phyloP scores from a whole-genome alignment of 2,888 invertebrate species.

The Prosopocoilus inquinatus region DNA sequence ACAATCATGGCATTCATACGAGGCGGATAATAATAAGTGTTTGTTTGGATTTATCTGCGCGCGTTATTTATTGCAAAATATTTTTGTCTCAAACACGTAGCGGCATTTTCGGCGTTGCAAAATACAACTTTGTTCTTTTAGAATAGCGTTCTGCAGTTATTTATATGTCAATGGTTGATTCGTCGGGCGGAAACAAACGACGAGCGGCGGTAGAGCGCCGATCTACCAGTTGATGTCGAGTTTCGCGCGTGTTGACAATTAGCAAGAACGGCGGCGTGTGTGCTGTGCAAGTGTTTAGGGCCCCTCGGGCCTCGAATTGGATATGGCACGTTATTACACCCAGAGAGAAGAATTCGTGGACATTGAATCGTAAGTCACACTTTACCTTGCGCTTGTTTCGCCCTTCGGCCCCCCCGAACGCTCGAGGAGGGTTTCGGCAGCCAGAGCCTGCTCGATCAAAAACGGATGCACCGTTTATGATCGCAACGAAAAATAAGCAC shows the following conservation, averaged over 20 bases:
- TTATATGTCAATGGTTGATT: no score
- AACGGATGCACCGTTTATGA: no score
- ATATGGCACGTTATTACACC: slow-evolving; percentile 44
- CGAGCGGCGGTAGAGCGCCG: no score
- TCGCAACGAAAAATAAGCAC: background rate
- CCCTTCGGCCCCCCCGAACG: background rate
- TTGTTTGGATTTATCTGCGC: no score
- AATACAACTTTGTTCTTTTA: no score
- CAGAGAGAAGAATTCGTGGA: slow-evolving; percentile 31
- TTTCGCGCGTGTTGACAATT: background rate
- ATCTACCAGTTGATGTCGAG: background rate
- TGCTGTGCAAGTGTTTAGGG: slow-evolving; percentile 38
- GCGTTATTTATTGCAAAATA: no score
- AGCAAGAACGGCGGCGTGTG: slow-evolving; percentile 26
- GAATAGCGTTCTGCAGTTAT: no score
- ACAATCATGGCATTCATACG: no score
- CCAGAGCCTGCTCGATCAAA: background rate
- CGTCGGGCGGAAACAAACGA: no score
- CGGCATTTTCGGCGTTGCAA: no score
- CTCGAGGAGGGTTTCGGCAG: background rate
- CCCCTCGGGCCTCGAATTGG: slow-evolving; percentile 40
- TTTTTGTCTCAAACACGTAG: no score
- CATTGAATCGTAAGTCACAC: slow-evolving; percentile 37
- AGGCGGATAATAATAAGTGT: no score
- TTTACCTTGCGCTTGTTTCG: slow-evolving; percentile 2